Evolutionary conservation across 2,113 vertebrate genomes (phyloP).

Genomic region (Emydocephalus ijimae): DNA sequence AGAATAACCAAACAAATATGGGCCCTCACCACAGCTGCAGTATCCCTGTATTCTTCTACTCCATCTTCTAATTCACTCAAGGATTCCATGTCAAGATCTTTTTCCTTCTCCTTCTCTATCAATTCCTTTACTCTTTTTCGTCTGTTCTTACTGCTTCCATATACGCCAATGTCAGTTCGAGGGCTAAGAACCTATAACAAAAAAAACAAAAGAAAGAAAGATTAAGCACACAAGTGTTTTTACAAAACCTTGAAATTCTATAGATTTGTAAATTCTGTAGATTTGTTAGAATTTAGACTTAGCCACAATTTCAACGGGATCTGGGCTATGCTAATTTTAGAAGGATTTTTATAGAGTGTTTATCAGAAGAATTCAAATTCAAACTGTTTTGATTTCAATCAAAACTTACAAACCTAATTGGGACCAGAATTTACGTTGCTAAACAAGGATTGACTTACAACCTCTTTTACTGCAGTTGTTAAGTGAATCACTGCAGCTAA

Average conservation of each 20-base stretch:
- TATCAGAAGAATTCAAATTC: neutral
- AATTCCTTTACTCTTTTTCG: constrained; percentile 89
- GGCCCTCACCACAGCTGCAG: constrained; percentile 82
- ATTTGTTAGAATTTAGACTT: neutral
- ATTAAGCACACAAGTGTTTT: too few species aligned
- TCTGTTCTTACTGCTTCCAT: constrained; percentile 92
- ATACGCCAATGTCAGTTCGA: constrained; percentile 90
- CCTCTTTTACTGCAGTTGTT: neutral
- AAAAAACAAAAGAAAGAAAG: too few species aligned
- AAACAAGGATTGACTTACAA: neutral
- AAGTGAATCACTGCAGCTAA: neutral
- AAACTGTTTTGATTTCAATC: neutral
- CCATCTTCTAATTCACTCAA: constrained; percentile 89
- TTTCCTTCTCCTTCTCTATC: constrained; percentile 88
- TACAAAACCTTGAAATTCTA: neutral
- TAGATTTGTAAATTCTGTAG: too few species aligned
- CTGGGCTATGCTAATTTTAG: neutral
- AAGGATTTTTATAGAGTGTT: neutral
- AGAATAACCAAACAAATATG: neutral
- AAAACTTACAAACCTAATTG: neutral
- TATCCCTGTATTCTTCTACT: constrained; percentile 83
- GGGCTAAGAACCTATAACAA: constrained; percentile 89
- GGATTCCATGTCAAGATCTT: constrained; percentile 87
- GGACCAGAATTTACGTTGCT: neutral
- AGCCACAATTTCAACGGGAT: neutral